phyloP scores from a whole-genome alignment of 2,888 invertebrate species.

The Scaptodrosophila latifasciaeformis region DNA sequence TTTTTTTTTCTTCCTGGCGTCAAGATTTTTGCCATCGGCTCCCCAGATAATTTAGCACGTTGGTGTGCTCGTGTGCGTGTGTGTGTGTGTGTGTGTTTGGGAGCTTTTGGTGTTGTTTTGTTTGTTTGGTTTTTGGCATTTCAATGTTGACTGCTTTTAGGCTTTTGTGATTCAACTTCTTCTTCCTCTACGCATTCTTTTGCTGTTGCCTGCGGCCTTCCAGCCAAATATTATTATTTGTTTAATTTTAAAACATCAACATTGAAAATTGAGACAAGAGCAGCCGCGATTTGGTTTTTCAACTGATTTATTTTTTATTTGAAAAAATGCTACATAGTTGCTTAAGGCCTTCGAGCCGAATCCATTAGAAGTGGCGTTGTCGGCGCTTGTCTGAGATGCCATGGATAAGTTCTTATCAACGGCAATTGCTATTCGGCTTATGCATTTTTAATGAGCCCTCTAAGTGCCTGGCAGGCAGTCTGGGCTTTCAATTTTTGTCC shows the following conservation, averaged over 20 bases:
- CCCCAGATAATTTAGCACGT: constrained; percentile 54
- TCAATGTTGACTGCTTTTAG: constrained; percentile 1
- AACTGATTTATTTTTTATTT: too few species aligned
- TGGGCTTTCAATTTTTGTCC: too few species aligned
- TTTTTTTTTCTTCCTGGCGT: too few species aligned
- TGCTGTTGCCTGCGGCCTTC: constrained; percentile 34
- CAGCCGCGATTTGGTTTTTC: too few species aligned
- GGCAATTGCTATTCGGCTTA: constrained; percentile 16
- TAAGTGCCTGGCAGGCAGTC: constrained; percentile 38
- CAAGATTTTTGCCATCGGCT: constrained; percentile 30
- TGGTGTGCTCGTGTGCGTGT: constrained; percentile 14
- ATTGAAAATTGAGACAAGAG: neutral
- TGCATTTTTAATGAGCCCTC: constrained; percentile 59
- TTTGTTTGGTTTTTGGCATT: constrained; percentile 35
- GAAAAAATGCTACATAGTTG: too few species aligned
- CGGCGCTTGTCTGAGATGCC: too few species aligned
- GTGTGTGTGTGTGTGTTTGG: constrained; percentile 10
- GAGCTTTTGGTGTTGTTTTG: constrained; percentile 13
- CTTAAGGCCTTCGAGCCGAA: too few species aligned
- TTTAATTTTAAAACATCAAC: constrained; percentile 45
- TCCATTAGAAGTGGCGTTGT: too few species aligned
- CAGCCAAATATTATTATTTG: constrained; percentile 61
- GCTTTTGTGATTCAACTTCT: too few species aligned
- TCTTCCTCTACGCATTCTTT: constrained; percentile 6
- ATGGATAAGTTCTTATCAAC: too few species aligned